Conservation (phyloP, 92 coral and sea anemone species). For the Galaxea fascicularis region DNA sequence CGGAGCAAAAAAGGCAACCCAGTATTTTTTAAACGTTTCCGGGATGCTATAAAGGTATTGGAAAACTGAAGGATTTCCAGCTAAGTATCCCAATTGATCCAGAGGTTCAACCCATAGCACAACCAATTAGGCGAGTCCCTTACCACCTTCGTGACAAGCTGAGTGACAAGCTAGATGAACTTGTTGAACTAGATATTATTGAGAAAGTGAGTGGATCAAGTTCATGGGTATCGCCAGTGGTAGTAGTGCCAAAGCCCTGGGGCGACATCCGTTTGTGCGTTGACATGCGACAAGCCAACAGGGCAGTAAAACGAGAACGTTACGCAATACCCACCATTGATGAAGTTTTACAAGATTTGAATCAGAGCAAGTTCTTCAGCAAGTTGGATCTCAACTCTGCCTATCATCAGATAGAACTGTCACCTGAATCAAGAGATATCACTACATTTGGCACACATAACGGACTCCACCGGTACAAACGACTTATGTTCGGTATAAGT, state of each 20-base stretch:
- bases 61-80: conserved; percentile 58
- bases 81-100: no score
- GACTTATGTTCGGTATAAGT: no score
- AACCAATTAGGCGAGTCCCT: conserved; percentile 58
- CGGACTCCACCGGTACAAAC: conserved; percentile 59
- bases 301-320: conserved; percentile 49
- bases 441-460: no score
- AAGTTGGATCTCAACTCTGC: conserved; percentile 57
- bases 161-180: conserved; percentile 43
- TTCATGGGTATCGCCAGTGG: conserved; percentile 60
- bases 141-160: conserved; percentile 41
- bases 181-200: conserved; percentile 45
- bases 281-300: conserved; percentile 69
- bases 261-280: conserved; percentile 55
- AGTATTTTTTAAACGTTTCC: conserved; percentile 55
- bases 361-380: conserved; percentile 31
- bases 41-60: conserved; percentile 60
- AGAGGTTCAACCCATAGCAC: conserved; percentile 53
- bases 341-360: no score
- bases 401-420: conserved; percentile 47
- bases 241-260: conserved; percentile 50
- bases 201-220: conserved; percentile 65
- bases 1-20: conserved; percentile 4
- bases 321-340: conserved; percentile 49
- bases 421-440: conserved; percentile 49